These are phyloP conservation scores for Micromussa lordhowensis DNA, from an alignment of 92 coral and sea anemone genomes.

Conservation along the genomic window DNA sequence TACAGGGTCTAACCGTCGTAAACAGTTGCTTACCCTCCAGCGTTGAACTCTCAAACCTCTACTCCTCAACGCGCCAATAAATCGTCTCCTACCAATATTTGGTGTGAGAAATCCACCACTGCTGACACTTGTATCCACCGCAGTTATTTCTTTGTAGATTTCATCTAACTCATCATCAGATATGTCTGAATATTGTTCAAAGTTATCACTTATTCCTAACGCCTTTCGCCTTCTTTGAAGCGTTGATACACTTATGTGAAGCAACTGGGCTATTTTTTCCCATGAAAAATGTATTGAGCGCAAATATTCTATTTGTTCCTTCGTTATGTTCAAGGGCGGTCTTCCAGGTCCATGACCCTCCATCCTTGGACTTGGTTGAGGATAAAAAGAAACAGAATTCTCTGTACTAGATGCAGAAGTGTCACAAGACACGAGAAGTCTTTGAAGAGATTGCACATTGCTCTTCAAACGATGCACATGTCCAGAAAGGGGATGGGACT, in stretches of 20 bases:
- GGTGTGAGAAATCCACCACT: slow-evolving; percentile 67
- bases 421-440: slow-evolving; percentile 10
- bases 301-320: slow-evolving; percentile 61
- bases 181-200: slow-evolving; percentile 59
- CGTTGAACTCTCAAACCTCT: slow-evolving; percentile 61
- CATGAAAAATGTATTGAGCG: slow-evolving; percentile 68
- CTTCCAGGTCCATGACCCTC: slow-evolving; percentile 58
- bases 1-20: slow-evolving; percentile 55
- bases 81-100: slow-evolving; percentile 76
- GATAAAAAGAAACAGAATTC: slow-evolving; percentile 42
- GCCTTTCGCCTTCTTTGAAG: slow-evolving; percentile 45
- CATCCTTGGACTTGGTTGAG: slow-evolving; percentile 32
- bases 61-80: slow-evolving; percentile 61
- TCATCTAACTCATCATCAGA: slow-evolving; percentile 59
- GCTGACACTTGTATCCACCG: slow-evolving; percentile 43
- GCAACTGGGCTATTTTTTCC: slow-evolving; percentile 67
- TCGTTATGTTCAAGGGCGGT: no score
- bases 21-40: slow-evolving; percentile 66
- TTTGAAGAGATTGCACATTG: slow-evolving; percentile 34
- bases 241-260: slow-evolving; percentile 58
- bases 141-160: slow-evolving; percentile 57
- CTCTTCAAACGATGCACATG: slow-evolving; percentile 38
- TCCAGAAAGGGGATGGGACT: slow-evolving; percentile 31
- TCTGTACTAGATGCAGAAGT: slow-evolving; percentile 15
- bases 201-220: slow-evolving; percentile 46